These are phyloP conservation scores for Scaptomyza pallida DNA, from an alignment of 1,140 invertebrate species.

Conservation along the genomic window DNA sequence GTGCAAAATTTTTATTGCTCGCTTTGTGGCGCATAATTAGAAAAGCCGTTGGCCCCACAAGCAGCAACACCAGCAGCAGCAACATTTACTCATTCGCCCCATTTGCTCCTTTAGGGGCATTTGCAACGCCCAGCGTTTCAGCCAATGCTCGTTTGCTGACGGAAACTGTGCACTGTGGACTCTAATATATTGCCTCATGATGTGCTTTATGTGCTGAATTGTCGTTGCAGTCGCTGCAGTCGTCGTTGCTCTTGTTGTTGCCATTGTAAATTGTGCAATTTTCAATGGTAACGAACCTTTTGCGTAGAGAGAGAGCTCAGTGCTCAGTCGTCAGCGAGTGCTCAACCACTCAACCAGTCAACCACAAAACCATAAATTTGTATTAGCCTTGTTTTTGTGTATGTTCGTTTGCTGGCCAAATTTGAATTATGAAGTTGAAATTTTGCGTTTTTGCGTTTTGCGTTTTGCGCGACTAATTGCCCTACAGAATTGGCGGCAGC, in stretches of 20 bases:
- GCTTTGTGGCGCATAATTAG: slow-evolving; percentile 7
- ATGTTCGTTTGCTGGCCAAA: slow-evolving; percentile 44
- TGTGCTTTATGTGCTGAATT: slow-evolving; percentile 53
- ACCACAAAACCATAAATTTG: slow-evolving; percentile 54
- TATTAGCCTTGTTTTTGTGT: slow-evolving; percentile 55
- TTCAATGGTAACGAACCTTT: slow-evolving; percentile 46
- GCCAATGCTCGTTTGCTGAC: slow-evolving; percentile 40
- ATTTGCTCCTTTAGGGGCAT: background rate
- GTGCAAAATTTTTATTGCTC: slow-evolving; percentile 5
- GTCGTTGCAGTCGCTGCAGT: slow-evolving; percentile 29
- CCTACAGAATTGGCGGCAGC: slow-evolving; percentile 47
- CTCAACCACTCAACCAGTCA: slow-evolving; percentile 20
- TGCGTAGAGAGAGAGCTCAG: slow-evolving; percentile 1
- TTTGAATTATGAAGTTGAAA: slow-evolving; percentile 69
- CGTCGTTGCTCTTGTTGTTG: slow-evolving; percentile 6
- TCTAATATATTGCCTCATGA: slow-evolving; percentile 59
- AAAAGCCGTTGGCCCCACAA: slow-evolving; percentile 6
- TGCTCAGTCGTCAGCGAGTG: slow-evolving; percentile 4
- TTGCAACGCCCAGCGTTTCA: slow-evolving; percentile 2
- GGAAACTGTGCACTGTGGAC: slow-evolving; percentile 64
- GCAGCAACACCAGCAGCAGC: background rate
- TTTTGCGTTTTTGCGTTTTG: slow-evolving; percentile 9
- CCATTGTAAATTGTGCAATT: slow-evolving; percentile 58
- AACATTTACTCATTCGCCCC: slow-evolving; percentile 17
- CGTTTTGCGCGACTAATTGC: slow-evolving; percentile 55